Conservation (phyloP, 2,797 vertebrate genomes). For the Notoglanidium macrostoma region DNA sequence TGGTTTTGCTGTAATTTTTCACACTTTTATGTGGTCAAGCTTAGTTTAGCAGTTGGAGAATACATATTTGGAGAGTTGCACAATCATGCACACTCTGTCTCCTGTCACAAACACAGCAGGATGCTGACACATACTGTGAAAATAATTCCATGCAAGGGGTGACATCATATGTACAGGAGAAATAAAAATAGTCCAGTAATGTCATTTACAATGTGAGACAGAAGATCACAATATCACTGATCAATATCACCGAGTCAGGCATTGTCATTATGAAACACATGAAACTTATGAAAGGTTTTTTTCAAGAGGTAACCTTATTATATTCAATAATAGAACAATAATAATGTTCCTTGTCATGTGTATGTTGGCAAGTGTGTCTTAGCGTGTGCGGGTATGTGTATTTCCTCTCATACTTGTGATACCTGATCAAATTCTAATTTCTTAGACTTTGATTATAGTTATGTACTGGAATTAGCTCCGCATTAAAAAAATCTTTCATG, state of each 20-base stretch:
- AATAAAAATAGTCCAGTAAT: constrained; percentile 40
- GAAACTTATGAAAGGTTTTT: constrained; percentile 5
- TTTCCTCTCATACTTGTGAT: background rate
- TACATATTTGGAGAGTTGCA: background rate
- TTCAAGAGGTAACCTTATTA: constrained; percentile 12
- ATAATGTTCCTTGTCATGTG: background rate
- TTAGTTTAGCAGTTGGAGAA: background rate
- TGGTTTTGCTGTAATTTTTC: constrained; percentile 22
- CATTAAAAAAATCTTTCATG: background rate
- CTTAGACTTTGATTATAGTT: background rate
- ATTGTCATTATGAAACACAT: constrained; percentile 15
- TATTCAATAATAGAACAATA: background rate
- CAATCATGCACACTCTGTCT: background rate
- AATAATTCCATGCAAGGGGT: constrained; percentile 31
- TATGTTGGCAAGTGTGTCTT: background rate
- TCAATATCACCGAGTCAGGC: background rate
- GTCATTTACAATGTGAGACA: constrained; percentile 14
- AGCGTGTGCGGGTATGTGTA: background rate
- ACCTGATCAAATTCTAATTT: background rate
- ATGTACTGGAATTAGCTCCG: background rate
- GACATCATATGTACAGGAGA: constrained; percentile 30
- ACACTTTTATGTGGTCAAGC: constrained; percentile 7
- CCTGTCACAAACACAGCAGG: constrained; percentile 37
- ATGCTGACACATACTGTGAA: constrained; percentile 36
- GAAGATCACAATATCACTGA: constrained; percentile 21